A percentile compares a stretch with the other conserved stretches of the same genome.
Evolutionary conservation across 1,140 invertebrate genomes (phyloP).

Genomic region (Hylaeus anthracinus): DNA sequence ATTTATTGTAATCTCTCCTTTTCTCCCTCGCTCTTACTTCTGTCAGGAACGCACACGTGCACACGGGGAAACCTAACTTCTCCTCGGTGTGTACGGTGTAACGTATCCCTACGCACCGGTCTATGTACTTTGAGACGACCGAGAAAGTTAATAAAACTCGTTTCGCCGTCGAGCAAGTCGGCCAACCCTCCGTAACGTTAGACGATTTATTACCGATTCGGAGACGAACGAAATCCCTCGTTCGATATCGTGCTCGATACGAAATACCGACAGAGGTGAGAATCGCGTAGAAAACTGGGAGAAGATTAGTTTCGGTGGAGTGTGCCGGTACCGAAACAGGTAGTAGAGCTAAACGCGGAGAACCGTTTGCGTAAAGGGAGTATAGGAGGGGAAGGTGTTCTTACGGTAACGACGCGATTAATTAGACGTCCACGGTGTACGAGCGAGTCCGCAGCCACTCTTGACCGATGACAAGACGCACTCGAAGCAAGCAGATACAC

Average conservation of each 20-base stretch:
- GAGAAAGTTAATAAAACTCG: slow-evolving; percentile 61
- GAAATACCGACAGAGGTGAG: no score
- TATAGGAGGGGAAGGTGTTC: neutral
- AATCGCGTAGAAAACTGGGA: no score
- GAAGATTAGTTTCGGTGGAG: no score
- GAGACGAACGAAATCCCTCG: neutral
- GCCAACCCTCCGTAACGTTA: slow-evolving; percentile 8
- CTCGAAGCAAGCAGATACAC: slow-evolving; percentile 66
- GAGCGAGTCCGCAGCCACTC: slow-evolving; percentile 46
- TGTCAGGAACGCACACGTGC: slow-evolving; percentile 32
- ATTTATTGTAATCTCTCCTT: slow-evolving; percentile 65
- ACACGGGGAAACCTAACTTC: slow-evolving; percentile 55
- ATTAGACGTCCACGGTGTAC: slow-evolving; percentile 18
- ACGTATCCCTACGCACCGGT: slow-evolving; percentile 24
- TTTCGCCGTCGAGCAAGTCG: slow-evolving; percentile 25
- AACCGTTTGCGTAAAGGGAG: no score
- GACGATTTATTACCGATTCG: slow-evolving; percentile 31
- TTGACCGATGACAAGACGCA: slow-evolving; percentile 63
- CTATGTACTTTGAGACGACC: slow-evolving; percentile 32
- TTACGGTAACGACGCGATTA: neutral
- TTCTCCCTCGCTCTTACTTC: neutral
- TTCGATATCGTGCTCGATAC: neutral
- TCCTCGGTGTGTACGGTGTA: slow-evolving; percentile 21
- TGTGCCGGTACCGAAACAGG: no score
- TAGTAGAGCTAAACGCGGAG: no score